Percentiles rank a stretch among this genome's conserved stretches.
These are phyloP conservation scores for Lasioglossum morio DNA, from an alignment of 2,888 invertebrate genomes.

Conservation along the genomic window DNA sequence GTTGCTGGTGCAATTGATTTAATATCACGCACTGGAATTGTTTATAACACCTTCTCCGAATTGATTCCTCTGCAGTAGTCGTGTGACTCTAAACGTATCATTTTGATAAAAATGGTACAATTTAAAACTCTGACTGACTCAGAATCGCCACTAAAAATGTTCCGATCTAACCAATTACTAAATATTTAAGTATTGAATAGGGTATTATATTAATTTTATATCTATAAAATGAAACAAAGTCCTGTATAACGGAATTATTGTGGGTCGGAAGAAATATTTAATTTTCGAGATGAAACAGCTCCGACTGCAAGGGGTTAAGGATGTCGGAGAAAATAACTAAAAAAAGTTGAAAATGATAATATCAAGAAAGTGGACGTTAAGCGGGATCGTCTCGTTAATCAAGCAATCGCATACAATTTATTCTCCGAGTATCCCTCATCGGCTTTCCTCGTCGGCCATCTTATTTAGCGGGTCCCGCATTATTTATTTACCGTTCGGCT, in stretches of 20 bases:
- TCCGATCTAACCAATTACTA: too few relatives aligned
- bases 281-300: too few relatives aligned
- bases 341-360: too few relatives aligned
- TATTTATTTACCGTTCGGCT: constrained; percentile 9
- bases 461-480: not conserved
- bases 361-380: not conserved
- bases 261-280: too few relatives aligned
- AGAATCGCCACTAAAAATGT: too few relatives aligned
- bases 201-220: too few relatives aligned
- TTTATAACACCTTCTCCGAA: not conserved
- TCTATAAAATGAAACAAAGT: too few relatives aligned
- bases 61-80: not conserved
- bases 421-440: not conserved
- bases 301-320: too few relatives aligned
- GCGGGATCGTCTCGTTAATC: not conserved
- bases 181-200: too few relatives aligned
- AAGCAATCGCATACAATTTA: not conserved
- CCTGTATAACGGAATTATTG: too few relatives aligned
- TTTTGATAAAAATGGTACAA: not conserved
- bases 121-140: not conserved
- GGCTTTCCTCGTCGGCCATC: constrained; percentile 8
- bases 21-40: not conserved
- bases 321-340: too few relatives aligned
- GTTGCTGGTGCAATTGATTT: not conserved
- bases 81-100: fast-evolving